Conservation (phyloP, 2,797 vertebrate species). For the Nannoperca australis region DNA sequence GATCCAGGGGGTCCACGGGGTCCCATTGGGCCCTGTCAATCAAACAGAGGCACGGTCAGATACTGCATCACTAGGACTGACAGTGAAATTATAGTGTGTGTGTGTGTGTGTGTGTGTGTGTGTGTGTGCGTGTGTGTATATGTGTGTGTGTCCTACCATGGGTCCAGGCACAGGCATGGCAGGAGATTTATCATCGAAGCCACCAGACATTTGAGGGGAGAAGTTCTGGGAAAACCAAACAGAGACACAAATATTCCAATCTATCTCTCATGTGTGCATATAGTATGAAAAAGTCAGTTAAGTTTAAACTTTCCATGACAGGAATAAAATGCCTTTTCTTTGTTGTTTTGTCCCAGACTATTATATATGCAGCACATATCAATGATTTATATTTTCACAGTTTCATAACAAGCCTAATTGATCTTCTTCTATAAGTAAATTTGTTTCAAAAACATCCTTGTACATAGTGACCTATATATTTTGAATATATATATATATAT, state of each 20-base stretch:
- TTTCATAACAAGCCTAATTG: neutral
- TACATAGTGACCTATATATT: neutral
- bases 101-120: constrained; percentile 2
- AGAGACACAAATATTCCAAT: constrained; percentile 9
- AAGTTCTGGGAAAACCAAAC: constrained; percentile 89
- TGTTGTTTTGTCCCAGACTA: neutral
- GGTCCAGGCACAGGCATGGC: constrained; percentile 91
- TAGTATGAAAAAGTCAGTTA: neutral
- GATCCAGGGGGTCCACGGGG: constrained; percentile 93
- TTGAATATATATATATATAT: too few relatives aligned
- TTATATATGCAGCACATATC: neutral
- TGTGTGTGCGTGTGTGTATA: constrained; percentile 6
- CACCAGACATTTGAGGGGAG: constrained; percentile 94
- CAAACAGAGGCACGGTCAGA: constrained; percentile 51
- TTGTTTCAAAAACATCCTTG: too few relatives aligned
- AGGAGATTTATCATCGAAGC: constrained; percentile 93
- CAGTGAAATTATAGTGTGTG: neutral
- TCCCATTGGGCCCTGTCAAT: constrained; percentile 92
- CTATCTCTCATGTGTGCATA: neutral
- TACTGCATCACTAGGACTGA: neutral
- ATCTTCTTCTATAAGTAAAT: neutral
- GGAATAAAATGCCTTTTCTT: neutral
- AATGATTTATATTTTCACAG: neutral
- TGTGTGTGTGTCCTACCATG: constrained; percentile 84
- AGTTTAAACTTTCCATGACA: neutral